Percentiles rank a stretch among this genome's conserved stretches.
Conservation (phyloP, 2,888 invertebrate genomes). For the Folsomia manolachei region DNA sequence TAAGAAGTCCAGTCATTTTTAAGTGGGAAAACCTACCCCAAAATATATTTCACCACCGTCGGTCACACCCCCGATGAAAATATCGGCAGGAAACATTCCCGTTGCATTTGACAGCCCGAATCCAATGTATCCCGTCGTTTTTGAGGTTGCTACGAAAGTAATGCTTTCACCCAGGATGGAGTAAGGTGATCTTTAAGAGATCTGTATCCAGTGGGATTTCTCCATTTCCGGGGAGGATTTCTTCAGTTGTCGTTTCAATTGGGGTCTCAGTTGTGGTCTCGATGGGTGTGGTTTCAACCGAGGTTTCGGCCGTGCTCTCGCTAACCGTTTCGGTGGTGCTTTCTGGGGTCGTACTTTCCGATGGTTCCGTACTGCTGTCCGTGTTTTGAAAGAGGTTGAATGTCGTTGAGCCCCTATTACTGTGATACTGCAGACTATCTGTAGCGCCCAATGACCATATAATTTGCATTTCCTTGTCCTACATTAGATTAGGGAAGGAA, state of each 20-base stretch:
- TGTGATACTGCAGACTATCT: not conserved
- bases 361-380: not conserved
- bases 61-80: slow-evolving; percentile 8
- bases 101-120: slow-evolving; percentile 2
- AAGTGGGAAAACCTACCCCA: not conserved
- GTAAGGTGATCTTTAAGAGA: not conserved
- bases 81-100: slow-evolving; percentile 5
- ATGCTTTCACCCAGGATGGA: not conserved
- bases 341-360: not conserved
- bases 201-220: not conserved
- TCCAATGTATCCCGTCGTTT: slow-evolving; percentile 12
- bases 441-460: not conserved
- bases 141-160: not conserved
- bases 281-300: not conserved
- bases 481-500: too few relatives aligned
- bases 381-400: not conserved
- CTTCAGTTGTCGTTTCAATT: not conserved
- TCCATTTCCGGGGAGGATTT: not conserved
- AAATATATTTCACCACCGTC: not conserved
- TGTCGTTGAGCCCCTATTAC: not conserved
- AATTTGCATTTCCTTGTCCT: not conserved
- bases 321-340: too few relatives aligned
- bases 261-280: not conserved
- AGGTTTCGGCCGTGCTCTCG: not conserved
- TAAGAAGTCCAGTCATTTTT: not conserved